These are phyloP conservation scores for Alviniconcha marisindica DNA, from an alignment of 1,140 invertebrate species.

Conservation along the genomic window DNA sequence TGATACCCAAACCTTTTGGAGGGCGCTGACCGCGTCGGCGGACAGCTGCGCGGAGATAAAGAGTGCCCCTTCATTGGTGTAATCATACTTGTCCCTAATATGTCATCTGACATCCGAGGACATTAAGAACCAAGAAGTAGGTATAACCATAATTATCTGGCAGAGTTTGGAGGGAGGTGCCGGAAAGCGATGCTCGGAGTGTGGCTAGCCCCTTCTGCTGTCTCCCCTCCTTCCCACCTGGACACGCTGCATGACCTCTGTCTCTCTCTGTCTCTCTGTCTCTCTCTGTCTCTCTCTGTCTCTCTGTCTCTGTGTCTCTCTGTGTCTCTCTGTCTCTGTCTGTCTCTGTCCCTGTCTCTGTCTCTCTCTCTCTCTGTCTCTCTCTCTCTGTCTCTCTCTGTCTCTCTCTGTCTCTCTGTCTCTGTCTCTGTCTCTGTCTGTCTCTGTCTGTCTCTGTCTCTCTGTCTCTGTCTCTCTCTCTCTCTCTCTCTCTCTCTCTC, in stretches of 20 bases:
- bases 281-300: constrained; percentile 1
- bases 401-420: constrained; percentile 3
- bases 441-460: constrained; percentile 11
- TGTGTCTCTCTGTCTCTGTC: not conserved
- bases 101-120: too few relatives aligned
- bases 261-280: not conserved
- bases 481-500: not conserved
- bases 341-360: not conserved
- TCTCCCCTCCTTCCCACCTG: too few relatives aligned
- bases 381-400: not conserved
- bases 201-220: too few relatives aligned
- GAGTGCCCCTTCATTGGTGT: too few relatives aligned
- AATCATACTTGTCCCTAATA: too few relatives aligned
- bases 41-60: too few relatives aligned
- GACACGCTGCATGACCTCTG: not conserved
- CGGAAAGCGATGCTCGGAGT: too few relatives aligned
- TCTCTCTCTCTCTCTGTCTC: not conserved
- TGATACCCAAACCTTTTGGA: too few relatives aligned
- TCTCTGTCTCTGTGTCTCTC: constrained; percentile 2
- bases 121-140: too few relatives aligned
- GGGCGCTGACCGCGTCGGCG: too few relatives aligned
- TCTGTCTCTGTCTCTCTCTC: constrained; percentile 26
- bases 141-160: too few relatives aligned
- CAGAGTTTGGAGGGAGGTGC: too few relatives aligned
- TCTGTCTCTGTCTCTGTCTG: constrained; percentile 18